phyloP scores from a whole-genome alignment of 1,140 invertebrate genomes.

The Hypsibius dujardini region DNA sequence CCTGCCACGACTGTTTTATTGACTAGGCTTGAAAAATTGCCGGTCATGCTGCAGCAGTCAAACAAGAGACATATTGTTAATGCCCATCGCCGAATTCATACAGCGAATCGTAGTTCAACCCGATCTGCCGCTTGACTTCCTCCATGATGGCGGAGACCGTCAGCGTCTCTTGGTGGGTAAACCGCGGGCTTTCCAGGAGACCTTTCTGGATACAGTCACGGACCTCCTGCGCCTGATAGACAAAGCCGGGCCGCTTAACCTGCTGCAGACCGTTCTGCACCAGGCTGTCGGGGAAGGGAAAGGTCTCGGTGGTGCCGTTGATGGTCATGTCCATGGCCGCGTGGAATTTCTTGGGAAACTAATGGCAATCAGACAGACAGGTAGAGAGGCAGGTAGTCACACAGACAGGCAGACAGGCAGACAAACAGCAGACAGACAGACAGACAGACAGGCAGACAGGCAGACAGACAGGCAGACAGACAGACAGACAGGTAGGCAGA shows the following conservation, averaged over 20 bases:
- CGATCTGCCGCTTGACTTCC: conserved; percentile 44
- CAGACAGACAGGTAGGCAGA: no score
- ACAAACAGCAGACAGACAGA: no score
- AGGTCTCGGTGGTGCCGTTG: conserved; percentile 3
- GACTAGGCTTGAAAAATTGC: no score
- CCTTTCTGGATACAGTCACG: conserved; percentile 29
- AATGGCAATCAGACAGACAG: not conserved
- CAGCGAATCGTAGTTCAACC: conserved; percentile 36
- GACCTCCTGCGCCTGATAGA: not conserved
- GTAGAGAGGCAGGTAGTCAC: no score
- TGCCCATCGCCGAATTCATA: no score
- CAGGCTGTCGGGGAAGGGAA: not conserved
- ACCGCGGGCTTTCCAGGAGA: conserved; percentile 41
- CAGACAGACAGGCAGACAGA: no score
- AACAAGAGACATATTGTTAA: no score
- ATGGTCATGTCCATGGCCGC: conserved; percentile 24
- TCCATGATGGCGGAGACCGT: conserved; percentile 46
- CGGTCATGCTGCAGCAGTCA: no score
- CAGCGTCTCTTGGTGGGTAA: conserved; percentile 43
- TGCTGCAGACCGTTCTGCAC: not conserved
- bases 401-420: no score
- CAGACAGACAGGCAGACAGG: no score
- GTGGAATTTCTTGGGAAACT: conserved; percentile 24
- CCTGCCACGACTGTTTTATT: no score
- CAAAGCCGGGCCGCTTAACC: not conserved